Conservation (phyloP, 1,140 invertebrate genomes). For the Lerema accius region DNA sequence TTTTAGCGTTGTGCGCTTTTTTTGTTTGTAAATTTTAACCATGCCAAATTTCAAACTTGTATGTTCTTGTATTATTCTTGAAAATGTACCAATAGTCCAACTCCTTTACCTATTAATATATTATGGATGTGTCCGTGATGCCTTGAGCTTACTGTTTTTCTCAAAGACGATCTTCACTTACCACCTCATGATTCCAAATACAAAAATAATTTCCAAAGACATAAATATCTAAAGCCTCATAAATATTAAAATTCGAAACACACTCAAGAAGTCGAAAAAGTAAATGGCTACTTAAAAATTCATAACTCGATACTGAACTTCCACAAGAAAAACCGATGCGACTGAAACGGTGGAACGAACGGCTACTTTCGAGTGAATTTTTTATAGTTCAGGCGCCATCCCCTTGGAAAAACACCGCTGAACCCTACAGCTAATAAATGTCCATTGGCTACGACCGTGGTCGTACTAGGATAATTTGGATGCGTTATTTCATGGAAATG, state of each 20-base stretch:
- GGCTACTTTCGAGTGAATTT: slow-evolving; percentile 70
- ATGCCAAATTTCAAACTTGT: too few relatives aligned
- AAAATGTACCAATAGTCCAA: too few relatives aligned
- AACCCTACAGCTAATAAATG: slow-evolving; percentile 69
- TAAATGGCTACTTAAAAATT: slow-evolving; percentile 48
- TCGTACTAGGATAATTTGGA: slow-evolving; percentile 27
- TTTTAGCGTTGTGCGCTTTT: too few relatives aligned
- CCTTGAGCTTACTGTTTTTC: too few relatives aligned
- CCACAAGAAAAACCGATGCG: slow-evolving; percentile 55
- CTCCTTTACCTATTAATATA: too few relatives aligned
- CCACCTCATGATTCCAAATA: too few relatives aligned
- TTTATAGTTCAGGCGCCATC: slow-evolving; percentile 60
- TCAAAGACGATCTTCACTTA: too few relatives aligned
- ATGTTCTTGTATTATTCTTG: too few relatives aligned
- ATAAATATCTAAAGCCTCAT: slow-evolving; percentile 13
- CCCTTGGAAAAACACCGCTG: slow-evolving; percentile 72
- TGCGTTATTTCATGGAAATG: too few relatives aligned
- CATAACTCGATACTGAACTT: slow-evolving; percentile 45
- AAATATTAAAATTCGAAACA: slow-evolving; percentile 26
- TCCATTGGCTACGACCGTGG: slow-evolving; percentile 38
- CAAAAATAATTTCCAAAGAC: slow-evolving; percentile 13
- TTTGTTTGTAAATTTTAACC: too few relatives aligned
- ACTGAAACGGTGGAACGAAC: slow-evolving; percentile 40
- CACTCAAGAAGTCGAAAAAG: slow-evolving; percentile 27
- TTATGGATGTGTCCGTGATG: too few relatives aligned